Percentiles rank a stretch among this genome's conserved stretches.
Evolutionary conservation across 2,113 vertebrate genomes (phyloP).

Genomic region (Cyphomyrus discorhynchus): DNA sequence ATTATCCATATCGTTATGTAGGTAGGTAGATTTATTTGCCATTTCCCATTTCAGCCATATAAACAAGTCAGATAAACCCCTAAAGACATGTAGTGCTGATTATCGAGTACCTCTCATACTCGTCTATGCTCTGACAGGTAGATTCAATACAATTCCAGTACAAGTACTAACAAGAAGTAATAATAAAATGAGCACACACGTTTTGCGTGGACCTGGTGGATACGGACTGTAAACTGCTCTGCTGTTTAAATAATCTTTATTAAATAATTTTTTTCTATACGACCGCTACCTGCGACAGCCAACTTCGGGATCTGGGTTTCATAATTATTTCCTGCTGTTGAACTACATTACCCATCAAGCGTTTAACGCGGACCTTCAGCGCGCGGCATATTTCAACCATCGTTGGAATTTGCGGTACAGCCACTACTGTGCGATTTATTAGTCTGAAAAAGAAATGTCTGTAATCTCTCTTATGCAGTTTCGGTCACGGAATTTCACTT

Average conservation of each 20-base stretch:
- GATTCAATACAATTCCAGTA: not conserved
- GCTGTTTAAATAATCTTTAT: not conserved
- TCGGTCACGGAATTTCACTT: not conserved
- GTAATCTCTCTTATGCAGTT: not conserved
- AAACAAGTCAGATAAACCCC: not conserved
- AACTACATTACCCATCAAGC: conserved; percentile 7
- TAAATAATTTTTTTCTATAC: not conserved
- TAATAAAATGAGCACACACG: not conserved
- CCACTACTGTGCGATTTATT: not conserved
- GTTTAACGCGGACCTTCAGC: not conserved
- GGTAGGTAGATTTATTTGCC: no score
- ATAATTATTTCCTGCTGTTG: not conserved
- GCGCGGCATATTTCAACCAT: conserved; percentile 10
- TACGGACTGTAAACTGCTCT: not conserved
- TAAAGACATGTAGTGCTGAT: not conserved
- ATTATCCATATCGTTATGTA: not conserved
- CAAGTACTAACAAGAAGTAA: not conserved
- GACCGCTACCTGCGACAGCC: not conserved
- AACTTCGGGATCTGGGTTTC: not conserved
- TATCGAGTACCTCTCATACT: not conserved
- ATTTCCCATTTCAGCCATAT: no score
- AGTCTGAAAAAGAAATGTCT: not conserved
- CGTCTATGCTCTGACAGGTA: not conserved
- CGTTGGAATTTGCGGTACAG: not conserved
- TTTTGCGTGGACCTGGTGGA: not conserved